Percentiles rank a stretch among this genome's conserved stretches.
Evolutionary conservation across 2,888 invertebrate genomes (phyloP).

Genomic region (Cheilosia variabilis): DNA sequence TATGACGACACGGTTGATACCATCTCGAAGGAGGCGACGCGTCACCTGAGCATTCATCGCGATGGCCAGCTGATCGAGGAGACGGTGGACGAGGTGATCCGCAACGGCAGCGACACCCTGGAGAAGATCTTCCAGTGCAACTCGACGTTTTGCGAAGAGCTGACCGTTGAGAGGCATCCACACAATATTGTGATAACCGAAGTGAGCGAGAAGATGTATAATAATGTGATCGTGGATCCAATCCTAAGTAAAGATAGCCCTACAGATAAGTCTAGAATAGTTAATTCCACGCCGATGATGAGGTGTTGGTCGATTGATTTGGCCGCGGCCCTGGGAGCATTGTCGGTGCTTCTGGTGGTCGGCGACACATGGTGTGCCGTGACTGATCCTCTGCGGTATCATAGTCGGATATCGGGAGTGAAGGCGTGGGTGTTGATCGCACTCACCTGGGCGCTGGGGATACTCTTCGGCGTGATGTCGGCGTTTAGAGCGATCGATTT

Average conservation of each 20-base stretch:
- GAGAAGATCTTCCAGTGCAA: conserved; percentile 81
- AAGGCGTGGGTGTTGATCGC: conserved; percentile 83
- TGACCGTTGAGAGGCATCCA: conserved; percentile 80
- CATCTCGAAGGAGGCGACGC: conserved; percentile 79
- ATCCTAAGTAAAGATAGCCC: conserved; percentile 51
- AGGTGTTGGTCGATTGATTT: conserved; percentile 83
- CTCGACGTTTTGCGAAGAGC: conserved; percentile 79
- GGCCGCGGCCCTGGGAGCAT: conserved; percentile 82
- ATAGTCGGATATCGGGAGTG: conserved; percentile 84
- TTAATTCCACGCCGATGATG: conserved; percentile 75
- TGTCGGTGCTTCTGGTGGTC: conserved; percentile 83
- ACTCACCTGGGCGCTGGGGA: conserved; percentile 82
- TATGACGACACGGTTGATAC: conserved; percentile 80
- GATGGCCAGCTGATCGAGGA: conserved; percentile 80
- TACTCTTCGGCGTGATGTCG: conserved; percentile 83
- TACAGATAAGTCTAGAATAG: conserved; percentile 57
- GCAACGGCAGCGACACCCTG: conserved; percentile 75
- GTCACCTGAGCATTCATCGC: conserved; percentile 80
- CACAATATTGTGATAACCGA: conserved; percentile 81
- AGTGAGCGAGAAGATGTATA: conserved; percentile 79
- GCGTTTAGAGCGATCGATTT: conserved; percentile 82
- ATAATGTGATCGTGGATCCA: conserved; percentile 72
- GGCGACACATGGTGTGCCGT: conserved; percentile 87
- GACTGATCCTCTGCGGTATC: conserved; percentile 86
- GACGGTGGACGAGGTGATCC: conserved; percentile 48